phyloP scores from a whole-genome alignment of 2,888 invertebrate genomes.

The Athrips mouffetella region DNA sequence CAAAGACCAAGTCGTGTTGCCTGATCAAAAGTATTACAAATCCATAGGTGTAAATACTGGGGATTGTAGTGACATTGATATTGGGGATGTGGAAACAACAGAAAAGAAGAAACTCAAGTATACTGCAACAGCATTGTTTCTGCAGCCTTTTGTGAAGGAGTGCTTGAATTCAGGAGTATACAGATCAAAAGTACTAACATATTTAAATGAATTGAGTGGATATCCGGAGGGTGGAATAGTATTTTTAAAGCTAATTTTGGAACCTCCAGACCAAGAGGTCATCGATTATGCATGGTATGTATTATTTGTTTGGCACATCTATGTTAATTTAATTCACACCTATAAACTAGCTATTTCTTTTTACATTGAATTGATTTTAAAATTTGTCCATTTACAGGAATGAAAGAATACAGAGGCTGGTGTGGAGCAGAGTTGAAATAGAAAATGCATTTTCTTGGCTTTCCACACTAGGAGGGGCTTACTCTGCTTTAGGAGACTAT shows the following conservation, averaged over 20 bases:
- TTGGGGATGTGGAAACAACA: constrained; percentile 26
- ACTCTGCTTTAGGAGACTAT: constrained; percentile 95
- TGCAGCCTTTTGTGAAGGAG: constrained; percentile 56
- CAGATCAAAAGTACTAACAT: constrained; percentile 46
- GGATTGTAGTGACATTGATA: constrained; percentile 36
- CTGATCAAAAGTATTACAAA: constrained; percentile 42
- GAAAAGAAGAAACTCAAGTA: constrained; percentile 29
- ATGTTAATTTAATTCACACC: neutral
- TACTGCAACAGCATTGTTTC: constrained; percentile 48
- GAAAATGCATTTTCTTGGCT: constrained; percentile 95
- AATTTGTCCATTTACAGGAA: constrained; percentile 52
- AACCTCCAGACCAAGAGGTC: constrained; percentile 78
- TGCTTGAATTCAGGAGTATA: constrained; percentile 53
- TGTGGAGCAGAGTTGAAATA: constrained; percentile 84
- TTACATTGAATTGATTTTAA: neutral
- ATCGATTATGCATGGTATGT: constrained; percentile 85
- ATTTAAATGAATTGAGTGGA: constrained; percentile 45
- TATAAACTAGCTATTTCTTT: neutral
- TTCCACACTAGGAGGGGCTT: constrained; percentile 97
- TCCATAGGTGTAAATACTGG: constrained; percentile 46
- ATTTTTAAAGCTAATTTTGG: constrained; percentile 69
- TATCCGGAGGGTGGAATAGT: constrained; percentile 41
- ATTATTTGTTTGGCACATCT: neutral
- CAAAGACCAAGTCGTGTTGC: constrained; percentile 44
- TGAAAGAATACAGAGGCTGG: constrained; percentile 51